phyloP scores from a whole-genome alignment of 2,797 vertebrate species.

The Darevskia nairensis region DNA sequence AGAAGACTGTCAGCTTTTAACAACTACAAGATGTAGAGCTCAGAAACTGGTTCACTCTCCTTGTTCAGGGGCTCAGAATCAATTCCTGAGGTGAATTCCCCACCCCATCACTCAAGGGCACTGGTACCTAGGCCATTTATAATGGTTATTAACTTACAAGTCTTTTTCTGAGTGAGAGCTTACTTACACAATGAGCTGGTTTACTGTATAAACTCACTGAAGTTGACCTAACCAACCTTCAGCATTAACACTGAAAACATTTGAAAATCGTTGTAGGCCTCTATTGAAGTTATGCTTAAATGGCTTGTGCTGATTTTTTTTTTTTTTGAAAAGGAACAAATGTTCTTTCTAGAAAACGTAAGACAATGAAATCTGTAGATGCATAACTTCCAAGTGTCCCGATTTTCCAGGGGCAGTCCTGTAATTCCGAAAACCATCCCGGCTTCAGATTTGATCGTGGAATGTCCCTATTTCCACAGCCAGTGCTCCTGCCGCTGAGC shows the following conservation, averaged over 20 bases:
- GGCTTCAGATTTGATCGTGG: no score
- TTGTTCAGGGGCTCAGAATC: neutral
- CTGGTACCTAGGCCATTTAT: conserved; percentile 2
- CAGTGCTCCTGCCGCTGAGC: no score
- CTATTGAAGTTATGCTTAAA: neutral
- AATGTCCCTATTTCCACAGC: no score
- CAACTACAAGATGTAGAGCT: neutral
- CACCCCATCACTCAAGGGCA: conserved; percentile 18
- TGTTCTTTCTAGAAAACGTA: neutral
- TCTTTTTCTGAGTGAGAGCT: neutral
- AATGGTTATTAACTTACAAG: neutral
- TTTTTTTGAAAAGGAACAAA: neutral
- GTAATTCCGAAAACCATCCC: no score
- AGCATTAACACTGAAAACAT: neutral
- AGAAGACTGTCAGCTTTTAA: neutral
- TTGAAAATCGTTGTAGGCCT: neutral
- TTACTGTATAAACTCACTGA: neutral
- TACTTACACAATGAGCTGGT: neutral
- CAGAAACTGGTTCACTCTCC: neutral
- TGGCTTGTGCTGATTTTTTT: neutral
- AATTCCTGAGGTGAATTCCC: conserved; percentile 28
- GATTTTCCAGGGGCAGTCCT: no score
- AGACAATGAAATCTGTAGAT: neutral
- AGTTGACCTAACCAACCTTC: neutral
- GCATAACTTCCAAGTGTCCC: no score